Base-by-base conservation (phyloP, 2,888 invertebrate species). In the Orthosia gothica region DNA sequence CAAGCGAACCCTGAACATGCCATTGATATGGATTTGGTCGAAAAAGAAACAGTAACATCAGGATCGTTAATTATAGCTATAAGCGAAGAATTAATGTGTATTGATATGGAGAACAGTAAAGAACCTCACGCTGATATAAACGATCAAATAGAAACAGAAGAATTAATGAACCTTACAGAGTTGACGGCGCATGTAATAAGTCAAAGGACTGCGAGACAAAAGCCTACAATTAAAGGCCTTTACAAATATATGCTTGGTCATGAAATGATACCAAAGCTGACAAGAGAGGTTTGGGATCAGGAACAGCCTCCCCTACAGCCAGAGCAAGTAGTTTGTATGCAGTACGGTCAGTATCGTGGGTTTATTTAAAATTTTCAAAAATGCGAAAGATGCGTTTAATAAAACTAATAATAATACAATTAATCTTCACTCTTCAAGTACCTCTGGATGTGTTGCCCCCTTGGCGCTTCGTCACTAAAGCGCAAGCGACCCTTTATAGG, bases 1-100 rank as follows among this genome's bases (percentile, higher is more conserved):
- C 65, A 83, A 63, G 50, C 70, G 62, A 65, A 66, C 32, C 11
- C 45, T 52, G 7, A 57, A 49, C 11, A 47, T 61, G n/a, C 59
- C 62, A 49, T 62, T 76, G 50, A 70, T 61, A 69, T 76, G 83
- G 82, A 68, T 61, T 1, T 69, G 65, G 54, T 47, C 50, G 18
- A 76, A 63, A 62, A 71, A 64, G 77, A 76, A 83, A 58, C 55
- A 50, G 49, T 18, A 72, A 59, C 45, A 64, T 47, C 54, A 18
- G 13, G n/a, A 74, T 26, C 68, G 23, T 15, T 64, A 26, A 32
- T 32, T 1, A 40, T 52, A 18, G 23, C n/a, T n/a, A 66, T 59
- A 57, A 75, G 40, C 18, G 61, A 79, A 70, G 71, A 67, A 63
- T 57, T 57, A 55, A 0, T 55, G 3, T 64, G 50, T 40, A 45